Evolutionary conservation across 2,888 invertebrate genomes (phyloP), one percentile per base, ranked within the genome.

Genomic region (Stenodera caucasica): DNA sequence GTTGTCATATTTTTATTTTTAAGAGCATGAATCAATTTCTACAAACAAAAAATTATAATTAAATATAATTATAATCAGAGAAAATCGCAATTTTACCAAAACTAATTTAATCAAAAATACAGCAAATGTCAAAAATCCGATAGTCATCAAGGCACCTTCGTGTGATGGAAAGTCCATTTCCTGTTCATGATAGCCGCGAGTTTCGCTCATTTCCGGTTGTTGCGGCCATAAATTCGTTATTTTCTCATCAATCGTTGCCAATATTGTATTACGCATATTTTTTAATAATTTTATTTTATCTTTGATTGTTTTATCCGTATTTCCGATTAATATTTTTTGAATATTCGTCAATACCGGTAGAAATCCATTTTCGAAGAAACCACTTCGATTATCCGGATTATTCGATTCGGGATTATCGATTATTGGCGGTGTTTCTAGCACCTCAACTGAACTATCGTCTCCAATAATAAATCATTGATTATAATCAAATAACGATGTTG

Each of bases 31-130:
- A 89, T 86, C 12, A 89, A 83, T 86, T 88, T 88, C 88, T 89
- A 81, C 1, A 30, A 55, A 55, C 15, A 30, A 26, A 52, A 58
- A 21, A 11, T 55, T 6, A 8, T 21, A 49, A 4, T 26, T 0
- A 49, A 30, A 15, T 8, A 37, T 18, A 8, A 6, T 40, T 51
- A 21, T 21, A 8, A 11, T 45, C 8, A 14, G 9, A 14, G 26
- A 14, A 5, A 37, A 14, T 6, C 0, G 18, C 29, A 35, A 52
- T 79, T 83, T 84, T 83, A 92, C 92, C 85, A 92, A 82, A 33
- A 93, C 90, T 33, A 93, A 82, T 81, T 92, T 92, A 54, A 94
- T 89, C 57, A 93, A 84, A 75, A 91, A 93, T 6, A 92, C 92
- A 0, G 92, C 92, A 78, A 93, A 92, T 0, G 92, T 92, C 9